Evolutionary conservation across 2,888 invertebrate genomes (phyloP).

Genomic region (Norana najaformis): DNA sequence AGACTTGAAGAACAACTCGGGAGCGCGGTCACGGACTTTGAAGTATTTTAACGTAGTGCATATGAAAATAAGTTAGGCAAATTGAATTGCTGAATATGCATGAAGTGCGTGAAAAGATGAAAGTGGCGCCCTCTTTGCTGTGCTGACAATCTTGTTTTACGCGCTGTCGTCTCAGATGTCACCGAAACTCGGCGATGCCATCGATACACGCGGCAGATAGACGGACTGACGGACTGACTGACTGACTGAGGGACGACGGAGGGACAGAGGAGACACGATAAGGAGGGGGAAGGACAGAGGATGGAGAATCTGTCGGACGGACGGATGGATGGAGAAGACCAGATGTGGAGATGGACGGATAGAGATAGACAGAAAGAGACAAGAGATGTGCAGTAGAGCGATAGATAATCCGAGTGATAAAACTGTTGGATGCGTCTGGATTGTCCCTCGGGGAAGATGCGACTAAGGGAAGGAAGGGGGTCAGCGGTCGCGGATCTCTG

Average conservation of each 20-base stretch:
- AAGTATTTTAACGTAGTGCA: not conserved
- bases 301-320: not conserved
- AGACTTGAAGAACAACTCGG: not conserved
- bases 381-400: not conserved
- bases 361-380: not conserved
- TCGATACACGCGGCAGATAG: not conserved
- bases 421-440: not conserved
- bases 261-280: not conserved
- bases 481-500: not conserved
- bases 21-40: not conserved
- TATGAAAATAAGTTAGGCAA: not conserved
- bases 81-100: not conserved
- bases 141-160: not conserved
- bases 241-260: not conserved
- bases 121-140: not conserved
- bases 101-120: too few species aligned
- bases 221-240: not conserved
- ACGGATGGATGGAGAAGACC: not conserved
- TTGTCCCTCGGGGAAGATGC: not conserved
- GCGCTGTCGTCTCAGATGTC: slow-evolving; percentile 9
- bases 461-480: not conserved
- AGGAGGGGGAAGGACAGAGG: not conserved
- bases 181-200: not conserved
- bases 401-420: slow-evolving; percentile 13
- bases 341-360: slow-evolving; percentile 10